Evolutionary conservation across 2,888 invertebrate species (phyloP).

Genomic region (Acrobasis repandana): DNA sequence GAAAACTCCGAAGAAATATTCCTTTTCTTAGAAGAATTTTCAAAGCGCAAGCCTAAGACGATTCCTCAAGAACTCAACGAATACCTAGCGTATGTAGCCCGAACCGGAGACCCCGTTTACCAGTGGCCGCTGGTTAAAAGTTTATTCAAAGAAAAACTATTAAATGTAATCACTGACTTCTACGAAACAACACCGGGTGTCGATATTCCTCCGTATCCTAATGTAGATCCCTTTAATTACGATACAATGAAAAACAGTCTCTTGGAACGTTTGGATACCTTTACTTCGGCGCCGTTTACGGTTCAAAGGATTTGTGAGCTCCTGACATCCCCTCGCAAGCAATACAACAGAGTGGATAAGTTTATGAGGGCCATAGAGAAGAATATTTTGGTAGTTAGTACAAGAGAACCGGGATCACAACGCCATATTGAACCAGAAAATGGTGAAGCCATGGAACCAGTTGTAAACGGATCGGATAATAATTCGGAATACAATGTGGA

Average conservation of each 20-base stretch:
- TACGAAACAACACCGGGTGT: conserved; percentile 89
- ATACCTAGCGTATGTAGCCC: conserved; percentile 94
- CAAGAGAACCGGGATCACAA: conserved; percentile 86
- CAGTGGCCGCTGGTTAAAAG: conserved; percentile 95
- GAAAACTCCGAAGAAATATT: conserved; percentile 94
- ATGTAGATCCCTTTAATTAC: conserved; percentile 95
- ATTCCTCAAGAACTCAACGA: conserved; percentile 95
- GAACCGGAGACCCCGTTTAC: conserved; percentile 96
- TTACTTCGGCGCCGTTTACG: conserved; percentile 96
- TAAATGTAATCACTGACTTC: conserved; percentile 93
- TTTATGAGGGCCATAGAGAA: conserved; percentile 98
- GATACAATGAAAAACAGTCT: conserved; percentile 93
- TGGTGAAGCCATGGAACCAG: conserved; percentile 84
- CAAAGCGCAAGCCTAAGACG: conserved; percentile 88
- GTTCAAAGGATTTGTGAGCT: conserved; percentile 98
- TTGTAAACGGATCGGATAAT: conserved; percentile 84
- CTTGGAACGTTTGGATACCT: conserved; percentile 91
- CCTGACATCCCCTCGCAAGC: conserved; percentile 93
- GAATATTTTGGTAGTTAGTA: conserved; percentile 93
- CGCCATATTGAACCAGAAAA: conserved; percentile 85
- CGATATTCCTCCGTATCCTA: conserved; percentile 93
- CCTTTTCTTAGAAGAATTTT: conserved; percentile 92
- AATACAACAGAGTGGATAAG: conserved; percentile 97
- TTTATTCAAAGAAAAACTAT: conserved; percentile 93
- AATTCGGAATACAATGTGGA: conserved; percentile 80